Conservation (phyloP, 2,797 vertebrate species). For the Rhabdophis nuchalis region DNA sequence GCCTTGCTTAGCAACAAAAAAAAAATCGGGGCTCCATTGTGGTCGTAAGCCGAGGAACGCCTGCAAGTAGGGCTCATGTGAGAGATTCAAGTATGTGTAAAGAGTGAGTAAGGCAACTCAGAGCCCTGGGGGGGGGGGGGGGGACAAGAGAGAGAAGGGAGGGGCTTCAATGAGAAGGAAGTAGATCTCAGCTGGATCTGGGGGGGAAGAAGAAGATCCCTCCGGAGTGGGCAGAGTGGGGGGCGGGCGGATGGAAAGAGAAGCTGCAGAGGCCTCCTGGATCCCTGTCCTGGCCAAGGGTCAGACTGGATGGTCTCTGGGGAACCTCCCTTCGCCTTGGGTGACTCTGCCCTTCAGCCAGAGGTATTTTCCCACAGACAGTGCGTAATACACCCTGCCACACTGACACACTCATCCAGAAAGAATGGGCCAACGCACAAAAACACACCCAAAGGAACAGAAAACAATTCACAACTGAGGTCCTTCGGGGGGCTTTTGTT, state of each 20-base stretch:
- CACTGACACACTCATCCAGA: neutral
- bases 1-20: neutral
- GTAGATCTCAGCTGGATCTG: neutral
- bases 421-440: neutral
- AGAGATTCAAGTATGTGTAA: neutral
- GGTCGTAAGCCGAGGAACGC: too few species aligned
- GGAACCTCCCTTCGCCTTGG: neutral
- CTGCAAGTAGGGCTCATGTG: too few species aligned
- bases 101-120: neutral
- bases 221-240: too few species aligned
- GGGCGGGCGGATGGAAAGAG: neutral
- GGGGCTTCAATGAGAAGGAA: neutral
- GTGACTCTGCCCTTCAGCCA: neutral
- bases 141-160: neutral
- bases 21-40: neutral
- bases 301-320: neutral
- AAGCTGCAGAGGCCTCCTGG: neutral
- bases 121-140: rapidly evolving
- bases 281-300: neutral
- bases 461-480: too few species aligned
- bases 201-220: neutral
- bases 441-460: too few species aligned
- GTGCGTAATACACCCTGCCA: neutral
- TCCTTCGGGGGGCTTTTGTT: too few species aligned
- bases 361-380: neutral